phyloP scores from a whole-genome alignment of 2,797 vertebrate species.

The Loriculus beryllinus region DNA sequence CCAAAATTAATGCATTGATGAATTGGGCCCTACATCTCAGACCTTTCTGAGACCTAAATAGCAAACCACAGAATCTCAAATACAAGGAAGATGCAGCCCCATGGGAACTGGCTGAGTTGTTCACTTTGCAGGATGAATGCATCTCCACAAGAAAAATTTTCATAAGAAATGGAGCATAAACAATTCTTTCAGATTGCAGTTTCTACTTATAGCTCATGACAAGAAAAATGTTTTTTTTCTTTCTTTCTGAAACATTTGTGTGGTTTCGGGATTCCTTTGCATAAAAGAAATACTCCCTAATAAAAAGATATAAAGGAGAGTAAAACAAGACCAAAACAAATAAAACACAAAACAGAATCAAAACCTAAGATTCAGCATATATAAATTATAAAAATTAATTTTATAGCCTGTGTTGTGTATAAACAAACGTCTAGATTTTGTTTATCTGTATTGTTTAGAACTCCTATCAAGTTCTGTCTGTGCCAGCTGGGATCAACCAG shows the following conservation, averaged over 20 bases:
- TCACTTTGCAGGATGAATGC: not conserved
- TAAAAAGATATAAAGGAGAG: not conserved
- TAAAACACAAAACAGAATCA: not conserved
- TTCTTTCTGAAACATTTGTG: not conserved
- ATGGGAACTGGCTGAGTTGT: not conserved
- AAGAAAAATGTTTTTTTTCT: not conserved
- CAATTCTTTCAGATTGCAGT: not conserved
- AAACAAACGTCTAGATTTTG: not conserved
- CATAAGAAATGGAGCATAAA: not conserved
- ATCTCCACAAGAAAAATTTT: not conserved
- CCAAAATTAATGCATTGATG: not conserved
- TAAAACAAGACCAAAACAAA: not conserved
- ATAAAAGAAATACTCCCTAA: not conserved
- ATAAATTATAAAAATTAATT: not conserved
- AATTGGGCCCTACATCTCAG: not conserved
- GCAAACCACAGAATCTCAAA: not conserved
- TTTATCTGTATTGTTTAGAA: not conserved
- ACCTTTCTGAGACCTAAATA: not conserved
- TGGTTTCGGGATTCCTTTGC: not conserved
- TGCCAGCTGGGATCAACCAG: not conserved
- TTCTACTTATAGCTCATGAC: not conserved
- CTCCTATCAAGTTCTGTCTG: not conserved
- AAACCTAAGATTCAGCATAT: not conserved
- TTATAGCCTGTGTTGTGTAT: not conserved
- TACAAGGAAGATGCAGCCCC: not conserved